Percentiles rank a stretch among this genome's conserved stretches.
phyloP scores from a whole-genome alignment of 2,797 vertebrate genomes.

The Eospalax fontanierii region DNA sequence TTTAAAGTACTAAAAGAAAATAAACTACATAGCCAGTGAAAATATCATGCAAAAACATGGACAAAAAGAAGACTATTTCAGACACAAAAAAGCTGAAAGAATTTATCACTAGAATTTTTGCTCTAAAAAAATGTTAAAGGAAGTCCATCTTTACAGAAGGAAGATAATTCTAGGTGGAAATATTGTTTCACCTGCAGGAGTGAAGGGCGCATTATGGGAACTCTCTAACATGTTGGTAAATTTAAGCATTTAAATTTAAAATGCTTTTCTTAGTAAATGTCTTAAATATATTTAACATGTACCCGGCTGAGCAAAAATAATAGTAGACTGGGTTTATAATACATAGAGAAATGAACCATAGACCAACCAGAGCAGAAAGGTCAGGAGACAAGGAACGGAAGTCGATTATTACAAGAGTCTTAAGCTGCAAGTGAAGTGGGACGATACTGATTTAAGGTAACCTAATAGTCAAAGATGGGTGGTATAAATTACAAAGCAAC shows the following conservation, averaged over 20 bases:
- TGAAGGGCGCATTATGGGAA: neutral
- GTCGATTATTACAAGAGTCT: neutral
- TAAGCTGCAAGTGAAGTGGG: neutral
- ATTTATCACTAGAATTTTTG: constrained; percentile 16
- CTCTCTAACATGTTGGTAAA: neutral
- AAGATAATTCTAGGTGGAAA: neutral
- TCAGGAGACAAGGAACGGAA: neutral
- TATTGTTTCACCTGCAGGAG: neutral
- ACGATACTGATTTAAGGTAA: neutral
- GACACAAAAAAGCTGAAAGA: neutral
- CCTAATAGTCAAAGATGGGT: constrained; percentile 8
- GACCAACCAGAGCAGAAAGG: neutral
- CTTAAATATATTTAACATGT: constrained; percentile 39
- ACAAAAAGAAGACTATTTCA: constrained; percentile 2
- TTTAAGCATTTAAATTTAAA: too few relatives aligned
- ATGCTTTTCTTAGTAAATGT: neutral
- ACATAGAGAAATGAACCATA: neutral
- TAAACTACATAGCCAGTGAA: neutral
- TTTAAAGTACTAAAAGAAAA: constrained; percentile 24
- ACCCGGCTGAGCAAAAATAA: neutral
- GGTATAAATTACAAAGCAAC: neutral
- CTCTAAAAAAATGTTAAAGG: constrained; percentile 5
- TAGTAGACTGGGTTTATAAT: neutral
- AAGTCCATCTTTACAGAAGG: neutral
- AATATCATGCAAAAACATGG: neutral